These are phyloP conservation scores for Adelges cooleyi DNA, from an alignment of 1,140 invertebrate genomes.

Conservation along the genomic window DNA sequence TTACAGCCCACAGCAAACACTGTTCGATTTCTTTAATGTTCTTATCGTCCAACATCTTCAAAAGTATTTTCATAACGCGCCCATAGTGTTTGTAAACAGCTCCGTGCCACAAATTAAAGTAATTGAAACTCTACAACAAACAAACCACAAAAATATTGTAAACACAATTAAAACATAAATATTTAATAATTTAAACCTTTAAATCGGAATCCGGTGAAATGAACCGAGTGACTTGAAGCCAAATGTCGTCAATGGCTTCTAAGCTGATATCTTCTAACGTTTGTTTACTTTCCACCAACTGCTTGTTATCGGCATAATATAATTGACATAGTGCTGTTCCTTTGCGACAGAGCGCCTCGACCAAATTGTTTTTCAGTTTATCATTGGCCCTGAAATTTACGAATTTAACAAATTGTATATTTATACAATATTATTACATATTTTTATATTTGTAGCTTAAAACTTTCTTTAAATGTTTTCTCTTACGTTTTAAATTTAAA, in stretches of 20 bases:
- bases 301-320: slow-evolving; percentile 37
- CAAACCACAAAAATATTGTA: slow-evolving; percentile 1
- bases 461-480: no score
- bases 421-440: not conserved
- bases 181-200: slow-evolving; percentile 31
- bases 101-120: slow-evolving; percentile 68
- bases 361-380: slow-evolving; percentile 58
- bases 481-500: slow-evolving; percentile 19
- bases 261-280: slow-evolving; percentile 32
- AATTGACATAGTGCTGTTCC: slow-evolving; percentile 60
- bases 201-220: not conserved
- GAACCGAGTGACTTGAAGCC: slow-evolving; percentile 37
- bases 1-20: slow-evolving; percentile 30
- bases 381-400: slow-evolving; percentile 68
- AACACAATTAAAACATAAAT: not conserved
- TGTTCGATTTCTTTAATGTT: slow-evolving; percentile 59
- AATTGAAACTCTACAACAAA: slow-evolving; percentile 31
- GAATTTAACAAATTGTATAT: slow-evolving; percentile 9
- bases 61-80: slow-evolving; percentile 60
- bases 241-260: slow-evolving; percentile 50
- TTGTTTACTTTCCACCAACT: not conserved
- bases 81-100: slow-evolving; percentile 65
- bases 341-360: slow-evolving; percentile 65
- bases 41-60: slow-evolving; percentile 68
- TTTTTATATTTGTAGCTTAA: not conserved